These are phyloP conservation scores for Indicator indicator DNA, from an alignment of 2,113 vertebrate species.

Conservation along the genomic window DNA sequence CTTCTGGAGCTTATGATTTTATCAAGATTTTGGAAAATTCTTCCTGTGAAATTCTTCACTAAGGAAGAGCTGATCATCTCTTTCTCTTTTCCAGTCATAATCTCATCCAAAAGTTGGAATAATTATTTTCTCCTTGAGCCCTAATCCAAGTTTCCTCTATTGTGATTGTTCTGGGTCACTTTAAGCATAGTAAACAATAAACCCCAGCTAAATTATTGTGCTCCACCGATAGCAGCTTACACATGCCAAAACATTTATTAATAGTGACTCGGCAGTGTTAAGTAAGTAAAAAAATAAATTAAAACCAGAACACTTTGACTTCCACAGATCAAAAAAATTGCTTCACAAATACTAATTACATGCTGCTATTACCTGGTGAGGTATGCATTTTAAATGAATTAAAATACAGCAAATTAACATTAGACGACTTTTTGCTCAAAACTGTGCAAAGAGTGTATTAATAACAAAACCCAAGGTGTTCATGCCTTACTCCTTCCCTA, in stretches of 20 bases:
- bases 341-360: slow-evolving; percentile 32
- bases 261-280: not conserved
- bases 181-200: not conserved
- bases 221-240: not conserved
- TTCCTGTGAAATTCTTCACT: not conserved
- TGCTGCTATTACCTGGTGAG: not conserved
- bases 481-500: not conserved
- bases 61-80: not conserved
- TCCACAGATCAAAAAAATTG: slow-evolving; percentile 11
- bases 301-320: not conserved
- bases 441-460: not conserved
- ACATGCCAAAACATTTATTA: not conserved
- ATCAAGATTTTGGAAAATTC: not conserved
- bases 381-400: slow-evolving; percentile 21
- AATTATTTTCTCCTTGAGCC: not conserved
- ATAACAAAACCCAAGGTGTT: not conserved
- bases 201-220: not conserved
- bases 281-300: slow-evolving; percentile 30
- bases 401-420: slow-evolving; percentile 33
- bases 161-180: not conserved
- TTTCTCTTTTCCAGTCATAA: not conserved
- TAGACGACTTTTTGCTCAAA: slow-evolving; percentile 12
- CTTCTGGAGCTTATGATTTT: not conserved
- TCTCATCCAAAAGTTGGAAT: not conserved
- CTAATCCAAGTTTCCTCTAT: not conserved